Evolutionary conservation across 2,113 vertebrate species (phyloP).

Genomic region (Calypte anna): DNA sequence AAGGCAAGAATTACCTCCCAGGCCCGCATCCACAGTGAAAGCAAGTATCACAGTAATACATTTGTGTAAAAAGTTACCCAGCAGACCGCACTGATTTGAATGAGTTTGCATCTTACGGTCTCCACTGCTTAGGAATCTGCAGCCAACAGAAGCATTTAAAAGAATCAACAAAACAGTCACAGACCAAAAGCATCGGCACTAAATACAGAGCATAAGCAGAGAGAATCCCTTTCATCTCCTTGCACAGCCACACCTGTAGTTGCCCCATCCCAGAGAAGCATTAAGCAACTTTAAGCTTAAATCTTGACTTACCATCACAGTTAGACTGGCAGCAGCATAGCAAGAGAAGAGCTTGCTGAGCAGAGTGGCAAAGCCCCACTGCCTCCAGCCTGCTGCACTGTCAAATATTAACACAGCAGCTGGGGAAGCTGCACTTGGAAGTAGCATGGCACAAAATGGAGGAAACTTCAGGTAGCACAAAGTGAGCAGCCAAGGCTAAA

Average conservation of each 20-base stretch:
- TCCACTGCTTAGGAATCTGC: background rate
- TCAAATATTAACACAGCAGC: conserved; percentile 48
- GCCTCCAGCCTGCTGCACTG: rapidly evolving
- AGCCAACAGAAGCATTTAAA: background rate
- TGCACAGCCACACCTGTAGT: background rate
- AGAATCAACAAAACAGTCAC: background rate
- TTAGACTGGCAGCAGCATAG: background rate
- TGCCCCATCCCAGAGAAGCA: background rate
- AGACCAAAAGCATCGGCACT: background rate
- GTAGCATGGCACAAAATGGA: background rate
- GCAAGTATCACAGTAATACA: background rate
- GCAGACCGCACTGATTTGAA: background rate
- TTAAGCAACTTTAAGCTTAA: background rate
- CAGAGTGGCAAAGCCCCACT: background rate
- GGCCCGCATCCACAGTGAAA: background rate
- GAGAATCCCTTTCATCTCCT: background rate
- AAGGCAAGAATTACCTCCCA: background rate
- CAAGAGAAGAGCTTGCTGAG: background rate
- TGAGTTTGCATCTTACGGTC: background rate
- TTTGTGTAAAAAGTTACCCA: background rate
- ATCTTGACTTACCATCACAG: conserved; percentile 24
- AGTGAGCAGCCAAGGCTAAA: background rate
- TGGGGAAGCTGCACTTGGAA: background rate
- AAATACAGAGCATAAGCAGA: background rate
- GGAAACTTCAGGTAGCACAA: background rate